These are phyloP conservation scores for Bombus consobrinus DNA, from an alignment of 1,140 invertebrate species.

Conservation along the genomic window DNA sequence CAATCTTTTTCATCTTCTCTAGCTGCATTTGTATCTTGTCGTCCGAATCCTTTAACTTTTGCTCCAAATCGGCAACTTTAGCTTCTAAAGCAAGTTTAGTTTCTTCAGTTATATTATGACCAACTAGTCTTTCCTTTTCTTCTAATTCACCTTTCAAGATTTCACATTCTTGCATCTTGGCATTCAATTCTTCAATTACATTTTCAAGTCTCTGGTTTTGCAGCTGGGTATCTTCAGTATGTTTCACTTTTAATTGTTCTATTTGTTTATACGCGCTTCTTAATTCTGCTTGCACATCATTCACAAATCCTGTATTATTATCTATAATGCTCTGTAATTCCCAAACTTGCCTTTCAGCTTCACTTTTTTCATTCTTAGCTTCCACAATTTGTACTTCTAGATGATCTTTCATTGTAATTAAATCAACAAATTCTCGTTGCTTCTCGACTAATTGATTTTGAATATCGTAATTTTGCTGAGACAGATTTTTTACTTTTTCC, in stretches of 20 bases:
- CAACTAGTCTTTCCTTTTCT: conserved; percentile 67
- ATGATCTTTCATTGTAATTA: conserved; percentile 43
- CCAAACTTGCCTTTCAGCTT: conserved; percentile 76
- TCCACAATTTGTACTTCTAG: conserved; percentile 72
- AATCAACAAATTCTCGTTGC: conserved; percentile 51
- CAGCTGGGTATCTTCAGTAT: conserved; percentile 71
- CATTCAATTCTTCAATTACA: conserved; percentile 69
- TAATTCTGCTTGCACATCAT: conserved; percentile 79
- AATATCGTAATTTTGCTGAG: conserved; percentile 66
- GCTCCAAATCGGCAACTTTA: conserved; percentile 72
- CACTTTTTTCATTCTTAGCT: conserved; percentile 67
- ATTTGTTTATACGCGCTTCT: conserved; percentile 79
- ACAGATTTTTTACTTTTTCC: conserved; percentile 66
- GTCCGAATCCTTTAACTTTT: conserved; percentile 66
- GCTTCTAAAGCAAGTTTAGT: conserved; percentile 63
- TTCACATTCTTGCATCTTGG: conserved; percentile 66
- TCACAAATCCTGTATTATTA: conserved; percentile 73
- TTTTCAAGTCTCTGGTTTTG: conserved; percentile 71
- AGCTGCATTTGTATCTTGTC: conserved; percentile 75
- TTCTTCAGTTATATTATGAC: conserved; percentile 65
- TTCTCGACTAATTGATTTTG: conserved; percentile 66
- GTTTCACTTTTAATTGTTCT: conserved; percentile 80
- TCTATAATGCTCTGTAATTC: conserved; percentile 71
- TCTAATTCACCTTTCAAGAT: conserved; percentile 65
- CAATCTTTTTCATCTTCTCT: conserved; percentile 91